phyloP scores from a whole-genome alignment of 2,888 invertebrate genomes.

The Rhamnusium bicolor region DNA sequence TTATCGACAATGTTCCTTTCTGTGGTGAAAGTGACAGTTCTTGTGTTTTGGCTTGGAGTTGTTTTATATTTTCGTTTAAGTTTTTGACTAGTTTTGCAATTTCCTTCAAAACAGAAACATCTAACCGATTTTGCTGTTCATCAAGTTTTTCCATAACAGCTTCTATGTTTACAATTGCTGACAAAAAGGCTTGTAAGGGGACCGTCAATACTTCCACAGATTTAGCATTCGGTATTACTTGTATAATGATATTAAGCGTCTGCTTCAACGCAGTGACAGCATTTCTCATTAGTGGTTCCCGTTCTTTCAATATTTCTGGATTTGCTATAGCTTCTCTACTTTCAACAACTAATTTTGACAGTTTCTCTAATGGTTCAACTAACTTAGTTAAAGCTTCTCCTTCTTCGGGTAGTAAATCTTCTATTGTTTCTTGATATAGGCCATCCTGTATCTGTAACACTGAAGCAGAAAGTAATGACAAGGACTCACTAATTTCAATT shows the following conservation, averaged over 20 bases:
- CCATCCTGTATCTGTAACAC: not conserved
- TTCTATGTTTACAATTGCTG: constrained; percentile 31
- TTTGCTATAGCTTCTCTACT: constrained; percentile 1
- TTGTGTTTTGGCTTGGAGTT: not conserved
- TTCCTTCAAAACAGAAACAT: constrained; percentile 24
- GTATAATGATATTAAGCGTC: constrained; percentile 2
- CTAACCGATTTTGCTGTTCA: not conserved
- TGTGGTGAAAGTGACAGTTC: constrained; percentile 42
- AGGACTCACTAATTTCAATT: constrained; percentile 41
- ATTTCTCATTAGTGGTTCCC: constrained; percentile 12
- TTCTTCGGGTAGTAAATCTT: not conserved
- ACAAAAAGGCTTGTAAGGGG: constrained; percentile 19
- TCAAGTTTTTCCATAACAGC: constrained; percentile 5
- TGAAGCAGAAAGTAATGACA: constrained; percentile 10
- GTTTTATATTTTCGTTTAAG: constrained; percentile 38
- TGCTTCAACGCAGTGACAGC: constrained; percentile 31
- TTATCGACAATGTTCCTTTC: constrained; percentile 52
- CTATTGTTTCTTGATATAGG: not conserved
- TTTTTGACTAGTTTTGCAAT: constrained; percentile 27
- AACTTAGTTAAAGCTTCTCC: not conserved
- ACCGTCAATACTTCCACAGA: not conserved
- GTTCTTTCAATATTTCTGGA: not conserved
- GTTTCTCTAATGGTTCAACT: not conserved
- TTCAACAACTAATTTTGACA: not conserved
- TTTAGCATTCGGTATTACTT: not conserved